Evolutionary conservation across 2,888 invertebrate species (phyloP), one percentile per base, ranked within the genome.

Genomic region (Diaprepes abbreviatus): DNA sequence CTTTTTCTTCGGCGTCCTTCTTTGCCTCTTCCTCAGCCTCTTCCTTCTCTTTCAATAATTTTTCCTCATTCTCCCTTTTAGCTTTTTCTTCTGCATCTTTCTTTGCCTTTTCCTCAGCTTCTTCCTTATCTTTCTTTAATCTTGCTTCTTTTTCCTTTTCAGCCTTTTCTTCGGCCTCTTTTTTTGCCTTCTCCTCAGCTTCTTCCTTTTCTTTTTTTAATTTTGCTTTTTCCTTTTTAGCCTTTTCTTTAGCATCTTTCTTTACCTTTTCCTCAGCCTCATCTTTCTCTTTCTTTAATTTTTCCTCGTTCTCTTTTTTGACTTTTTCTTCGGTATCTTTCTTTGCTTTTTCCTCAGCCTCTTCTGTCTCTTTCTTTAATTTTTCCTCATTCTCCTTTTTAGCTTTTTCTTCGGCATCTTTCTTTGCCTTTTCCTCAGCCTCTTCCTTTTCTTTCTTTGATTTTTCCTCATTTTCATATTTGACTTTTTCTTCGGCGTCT

Each of bases 361-460:
- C 38, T 38, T 71, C 52, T 36, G 62, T 64, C 70, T 74, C 75
- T 50, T 70, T 68, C 68, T 71, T 72, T 73, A 63, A 69, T 70
- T 72, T 76, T 59, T 70, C 73, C n/a, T 78, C 76, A n/a, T n/a
- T n/a, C n/a, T n/a, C n/a, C 69, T 75, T 55, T 21, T 31, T 36
- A 57, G 17, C 65, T 9, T 57, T 17, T 12, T 21, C 45, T 12
- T 45, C 48, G 10, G 48, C 33, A 16, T 63, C 63, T 24, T 70
- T 66, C 64, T 64, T 70, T 6, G 36, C 71, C 55, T 62, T 63
- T 66, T 67, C 43, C 65, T 71, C 64, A 64, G 71, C 48, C 65
- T 66, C 17, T 38, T 73, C 68, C 57, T 68, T 62, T 48, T 65
- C 65, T 65, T 67, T 73, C 54, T 75, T 65, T 43, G 50, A 35